Evolutionary conservation across 2,797 vertebrate genomes (phyloP), one percentile per base, ranked within the genome.

Genomic region (Potorous gilbertii): DNA sequence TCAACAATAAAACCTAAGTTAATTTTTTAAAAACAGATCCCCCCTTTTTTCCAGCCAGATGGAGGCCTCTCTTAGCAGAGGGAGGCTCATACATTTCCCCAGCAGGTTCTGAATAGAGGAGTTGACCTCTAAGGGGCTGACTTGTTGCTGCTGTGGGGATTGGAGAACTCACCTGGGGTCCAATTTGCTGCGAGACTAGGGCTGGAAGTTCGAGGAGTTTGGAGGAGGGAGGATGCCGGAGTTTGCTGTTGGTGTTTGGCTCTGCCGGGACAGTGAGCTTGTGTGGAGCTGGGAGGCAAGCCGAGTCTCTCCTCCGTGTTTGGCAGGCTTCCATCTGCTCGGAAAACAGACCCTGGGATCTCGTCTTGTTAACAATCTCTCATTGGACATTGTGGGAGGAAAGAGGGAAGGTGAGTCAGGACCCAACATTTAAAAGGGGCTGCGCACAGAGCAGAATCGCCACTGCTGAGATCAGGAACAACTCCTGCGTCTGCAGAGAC

Each of bases 381-480:
- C 24, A 10, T 1, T 27, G 81, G 59, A 5, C 59, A 40, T 40
- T 56, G 74, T 87, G 59, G 56, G 46, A 91, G 81, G 74, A 56
- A 18, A 34, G 40, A n/a, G 0, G 74, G 12, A 55, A 54, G 16
- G 57, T 57, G 52, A 56, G n/a, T 55, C 54, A 87, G 46, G 18
- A 56, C 91, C 66, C 95, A 87, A 6, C 55, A 54, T 56, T 87
- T 87, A 87, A 50, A 87, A 87, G 74, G 40, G 40, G 74, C 46
- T 94, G 57, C 34, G 94, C 93, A 95, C 74, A 96, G 94, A 89
- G 94, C 95, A 97, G 93, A 96, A 93, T 95, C 96, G 97, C 96
- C 54, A 89, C 46, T 94, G 90, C 13, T 4, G 89, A 90, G 90
- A 97, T 95, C 57, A 52, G 54, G 56, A 92, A 55, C 54, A 16